phyloP scores from a whole-genome alignment of 2,888 invertebrate species.

The Drosophila sordidula region DNA sequence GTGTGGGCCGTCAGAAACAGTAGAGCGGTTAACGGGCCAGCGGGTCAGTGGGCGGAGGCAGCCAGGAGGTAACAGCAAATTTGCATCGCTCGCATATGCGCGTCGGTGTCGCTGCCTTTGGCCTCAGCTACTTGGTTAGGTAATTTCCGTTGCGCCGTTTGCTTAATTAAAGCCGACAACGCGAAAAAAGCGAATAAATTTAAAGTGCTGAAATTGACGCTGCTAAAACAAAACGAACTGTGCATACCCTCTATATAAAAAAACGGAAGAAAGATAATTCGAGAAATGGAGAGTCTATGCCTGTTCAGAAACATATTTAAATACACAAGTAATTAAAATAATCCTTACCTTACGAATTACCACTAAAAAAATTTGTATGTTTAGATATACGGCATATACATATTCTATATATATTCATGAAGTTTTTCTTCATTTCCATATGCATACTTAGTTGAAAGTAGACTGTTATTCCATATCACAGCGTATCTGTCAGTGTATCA shows the following conservation, averaged over 20 bases:
- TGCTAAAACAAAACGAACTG: constrained; percentile 21
- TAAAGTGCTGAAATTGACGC: constrained; percentile 29
- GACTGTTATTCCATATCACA: neutral
- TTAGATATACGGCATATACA: too few species aligned
- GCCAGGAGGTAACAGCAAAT: constrained; percentile 9
- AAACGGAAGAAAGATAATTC: neutral
- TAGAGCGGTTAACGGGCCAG: neutral
- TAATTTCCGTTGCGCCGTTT: constrained; percentile 45
- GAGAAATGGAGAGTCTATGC: too few species aligned
- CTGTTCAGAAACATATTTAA: too few species aligned
- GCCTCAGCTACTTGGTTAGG: constrained; percentile 30
- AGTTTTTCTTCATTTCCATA: too few species aligned
- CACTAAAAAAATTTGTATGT: too few species aligned
- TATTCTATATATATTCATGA: too few species aligned
- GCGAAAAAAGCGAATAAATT: constrained; percentile 50
- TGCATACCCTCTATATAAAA: constrained; percentile 9
- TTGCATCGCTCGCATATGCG: constrained; percentile 30
- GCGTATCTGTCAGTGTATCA: neutral
- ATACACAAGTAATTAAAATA: too few species aligned
- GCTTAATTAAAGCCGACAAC: constrained; percentile 65
- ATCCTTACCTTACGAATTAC: too few species aligned
- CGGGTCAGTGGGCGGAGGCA: neutral
- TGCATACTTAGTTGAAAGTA: too few species aligned
- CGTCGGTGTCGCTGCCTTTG: constrained; percentile 20
- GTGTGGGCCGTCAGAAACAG: constrained; percentile 22